Percentiles rank a stretch among this genome's conserved stretches.
phyloP scores from a whole-genome alignment of 2,888 invertebrate species.

The Odontomyia ornata region DNA sequence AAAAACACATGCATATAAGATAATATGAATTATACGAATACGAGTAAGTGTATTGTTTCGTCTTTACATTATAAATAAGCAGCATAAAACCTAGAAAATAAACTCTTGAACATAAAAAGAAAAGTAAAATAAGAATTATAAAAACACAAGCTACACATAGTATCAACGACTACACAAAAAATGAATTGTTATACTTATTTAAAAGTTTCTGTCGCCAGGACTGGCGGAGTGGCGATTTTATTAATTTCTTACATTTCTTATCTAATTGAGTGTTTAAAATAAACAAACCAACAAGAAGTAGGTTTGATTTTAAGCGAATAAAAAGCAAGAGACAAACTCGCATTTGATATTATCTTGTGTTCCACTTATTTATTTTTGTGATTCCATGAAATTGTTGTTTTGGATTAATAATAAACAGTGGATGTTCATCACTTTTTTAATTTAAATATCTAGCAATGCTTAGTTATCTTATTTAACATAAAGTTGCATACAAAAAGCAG shows the following conservation, averaged over 20 bases:
- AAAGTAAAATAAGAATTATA: too few relatives aligned
- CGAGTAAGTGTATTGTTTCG: conserved; percentile 62
- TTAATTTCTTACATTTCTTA: conserved; percentile 34
- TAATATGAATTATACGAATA: conserved; percentile 61
- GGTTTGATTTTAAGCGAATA: conserved; percentile 11
- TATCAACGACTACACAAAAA: too few relatives aligned
- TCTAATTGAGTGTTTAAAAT: conserved; percentile 11
- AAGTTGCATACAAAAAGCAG: too few relatives aligned
- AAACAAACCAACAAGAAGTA: neutral
- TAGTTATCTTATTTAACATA: too few relatives aligned
- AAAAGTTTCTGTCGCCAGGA: conserved; percentile 18
- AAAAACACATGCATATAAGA: conserved; percentile 55
- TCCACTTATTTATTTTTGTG: conserved; percentile 31
- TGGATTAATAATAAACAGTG: conserved; percentile 29
- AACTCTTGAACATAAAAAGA: conserved; percentile 44
- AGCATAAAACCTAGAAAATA: conserved; percentile 48
- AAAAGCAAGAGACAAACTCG: neutral
- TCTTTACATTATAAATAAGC: conserved; percentile 56
- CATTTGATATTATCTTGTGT: conserved; percentile 17
- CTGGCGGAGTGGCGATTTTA: conserved; percentile 18
- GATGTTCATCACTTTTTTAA: conserved; percentile 27
- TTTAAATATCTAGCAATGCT: too few relatives aligned
- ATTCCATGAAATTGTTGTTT: conserved; percentile 33
- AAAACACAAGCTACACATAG: too few relatives aligned
- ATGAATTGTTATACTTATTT: conserved; percentile 40